phyloP scores from a whole-genome alignment of 30 jellyfish, hydroid and myxozoan genomes.

The Cassiopea xamachana region DNA sequence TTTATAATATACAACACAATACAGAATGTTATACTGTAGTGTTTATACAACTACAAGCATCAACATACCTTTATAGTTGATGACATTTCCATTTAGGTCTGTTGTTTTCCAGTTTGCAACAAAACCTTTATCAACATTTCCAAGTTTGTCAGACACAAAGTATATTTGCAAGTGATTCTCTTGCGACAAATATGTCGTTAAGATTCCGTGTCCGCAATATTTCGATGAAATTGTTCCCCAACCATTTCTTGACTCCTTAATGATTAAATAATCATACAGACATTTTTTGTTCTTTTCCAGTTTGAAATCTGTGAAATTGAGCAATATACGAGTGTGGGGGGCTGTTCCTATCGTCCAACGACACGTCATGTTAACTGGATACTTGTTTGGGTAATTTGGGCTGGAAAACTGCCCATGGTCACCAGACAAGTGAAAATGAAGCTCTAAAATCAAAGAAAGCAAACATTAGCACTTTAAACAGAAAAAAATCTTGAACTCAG shows the following conservation, averaged over 20 bases:
- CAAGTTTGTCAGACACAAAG: constrained; percentile 59
- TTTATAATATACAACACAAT: no score
- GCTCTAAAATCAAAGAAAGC: constrained; percentile 34
- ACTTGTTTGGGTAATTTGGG: constrained; percentile 77
- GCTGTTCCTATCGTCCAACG: constrained; percentile 68
- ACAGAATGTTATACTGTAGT: no score
- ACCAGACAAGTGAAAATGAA: constrained; percentile 63
- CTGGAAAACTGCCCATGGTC: constrained; percentile 76
- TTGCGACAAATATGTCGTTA: constrained; percentile 29
- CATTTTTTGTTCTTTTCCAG: constrained; percentile 66
- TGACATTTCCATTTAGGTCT: constrained; percentile 28
- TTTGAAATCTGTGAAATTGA: constrained; percentile 54
- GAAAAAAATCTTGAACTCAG: neutral
- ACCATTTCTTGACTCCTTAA: constrained; percentile 56
- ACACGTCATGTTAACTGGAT: constrained; percentile 76
- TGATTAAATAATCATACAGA: constrained; percentile 44
- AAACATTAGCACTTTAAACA: neutral
- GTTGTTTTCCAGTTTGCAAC: constrained; percentile 45
- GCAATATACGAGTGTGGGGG: constrained; percentile 48
- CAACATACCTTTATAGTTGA: neutral
- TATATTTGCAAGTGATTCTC: constrained; percentile 35
- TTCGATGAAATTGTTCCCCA: constrained; percentile 53
- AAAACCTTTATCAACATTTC: constrained; percentile 60
- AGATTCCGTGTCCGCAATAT: constrained; percentile 53
- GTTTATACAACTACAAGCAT: no score